Percentiles rank a stretch among this genome's conserved stretches.
Evolutionary conservation across 2,797 vertebrate species (phyloP).

Genomic region (Australoheros facetus): DNA sequence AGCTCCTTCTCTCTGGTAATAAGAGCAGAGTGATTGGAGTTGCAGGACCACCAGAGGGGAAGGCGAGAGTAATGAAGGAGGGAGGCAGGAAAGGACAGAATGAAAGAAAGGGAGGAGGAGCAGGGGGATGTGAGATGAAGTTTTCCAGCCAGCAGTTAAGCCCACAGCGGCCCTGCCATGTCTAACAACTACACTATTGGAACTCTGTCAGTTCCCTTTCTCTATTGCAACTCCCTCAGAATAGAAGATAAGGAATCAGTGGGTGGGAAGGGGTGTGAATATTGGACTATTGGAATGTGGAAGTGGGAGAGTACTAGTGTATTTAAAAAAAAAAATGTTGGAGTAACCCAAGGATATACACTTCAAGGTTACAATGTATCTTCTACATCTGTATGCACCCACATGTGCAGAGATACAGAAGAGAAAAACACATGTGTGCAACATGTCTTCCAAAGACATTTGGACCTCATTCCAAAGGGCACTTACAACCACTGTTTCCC

Average conservation of each 20-base stretch:
- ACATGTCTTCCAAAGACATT: not conserved
- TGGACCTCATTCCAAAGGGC: too few species aligned
- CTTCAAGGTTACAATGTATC: conserved; percentile 3
- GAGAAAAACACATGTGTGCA: conserved; percentile 4
- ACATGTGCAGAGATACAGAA: conserved; percentile 3
- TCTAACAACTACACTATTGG: conserved; percentile 63
- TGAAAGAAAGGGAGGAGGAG: conserved; percentile 45
- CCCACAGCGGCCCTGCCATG: conserved; percentile 57
- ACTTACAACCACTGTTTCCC: not conserved
- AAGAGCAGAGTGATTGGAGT: conserved; percentile 65
- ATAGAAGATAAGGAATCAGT: conserved; percentile 40
- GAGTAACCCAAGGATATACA: conserved; percentile 1
- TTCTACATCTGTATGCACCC: not conserved
- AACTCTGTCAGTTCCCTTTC: conserved; percentile 64
- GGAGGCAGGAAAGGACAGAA: conserved; percentile 53
- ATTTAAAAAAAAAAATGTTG: not conserved
- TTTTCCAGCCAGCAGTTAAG: conserved; percentile 65
- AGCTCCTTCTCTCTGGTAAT: conserved; percentile 44
- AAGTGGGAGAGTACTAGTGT: not conserved
- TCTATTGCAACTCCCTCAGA: conserved; percentile 38
- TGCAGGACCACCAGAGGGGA: conserved; percentile 67
- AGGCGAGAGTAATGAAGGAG: conserved; percentile 55
- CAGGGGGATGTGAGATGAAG: conserved; percentile 51
- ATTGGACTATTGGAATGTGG: not conserved
- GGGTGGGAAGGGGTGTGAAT: not conserved